Percentiles rank a stretch among this genome's conserved stretches.
phyloP scores from a whole-genome alignment of 1,140 invertebrate species.

The Drosophila bifasciata region DNA sequence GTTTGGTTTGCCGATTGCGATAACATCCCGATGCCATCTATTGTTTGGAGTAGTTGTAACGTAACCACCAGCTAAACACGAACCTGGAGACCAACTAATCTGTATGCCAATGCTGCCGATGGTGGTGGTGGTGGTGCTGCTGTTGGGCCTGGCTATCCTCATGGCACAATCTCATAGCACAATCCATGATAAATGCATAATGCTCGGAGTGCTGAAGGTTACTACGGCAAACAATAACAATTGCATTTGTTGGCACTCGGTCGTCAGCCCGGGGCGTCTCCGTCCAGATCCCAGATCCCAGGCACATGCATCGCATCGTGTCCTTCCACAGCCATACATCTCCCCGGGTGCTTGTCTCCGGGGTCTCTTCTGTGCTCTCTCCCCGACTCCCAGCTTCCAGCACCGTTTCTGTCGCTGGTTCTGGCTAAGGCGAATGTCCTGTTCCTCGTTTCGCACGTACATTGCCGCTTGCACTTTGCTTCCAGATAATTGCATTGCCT shows the following conservation, averaged over 20 bases:
- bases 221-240: constrained; percentile 53
- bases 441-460: constrained; percentile 67
- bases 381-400: not conserved
- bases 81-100: too few relatives aligned
- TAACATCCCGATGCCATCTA: too few relatives aligned
- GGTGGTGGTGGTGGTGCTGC: too few relatives aligned
- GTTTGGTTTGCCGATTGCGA: too few relatives aligned
- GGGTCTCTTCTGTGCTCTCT: constrained; percentile 12
- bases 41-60: too few relatives aligned
- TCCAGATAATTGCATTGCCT: constrained; percentile 76
- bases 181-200: constrained; percentile 42
- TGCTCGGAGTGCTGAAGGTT: constrained; percentile 39
- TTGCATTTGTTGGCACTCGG: constrained; percentile 53
- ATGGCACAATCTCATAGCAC: constrained; percentile 2
- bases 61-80: too few relatives aligned
- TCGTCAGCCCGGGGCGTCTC: constrained; percentile 53
- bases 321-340: constrained; percentile 27
- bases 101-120: too few relatives aligned
- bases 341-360: constrained; percentile 19
- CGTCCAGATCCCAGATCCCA: constrained; percentile 26
- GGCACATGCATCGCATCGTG: constrained; percentile 42
- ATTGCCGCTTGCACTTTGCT: constrained; percentile 57
- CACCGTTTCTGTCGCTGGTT: not conserved
- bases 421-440: constrained; percentile 66
- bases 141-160: too few relatives aligned